phyloP scores from a whole-genome alignment of 2,888 invertebrate species.

The Oscheius onirici region DNA sequence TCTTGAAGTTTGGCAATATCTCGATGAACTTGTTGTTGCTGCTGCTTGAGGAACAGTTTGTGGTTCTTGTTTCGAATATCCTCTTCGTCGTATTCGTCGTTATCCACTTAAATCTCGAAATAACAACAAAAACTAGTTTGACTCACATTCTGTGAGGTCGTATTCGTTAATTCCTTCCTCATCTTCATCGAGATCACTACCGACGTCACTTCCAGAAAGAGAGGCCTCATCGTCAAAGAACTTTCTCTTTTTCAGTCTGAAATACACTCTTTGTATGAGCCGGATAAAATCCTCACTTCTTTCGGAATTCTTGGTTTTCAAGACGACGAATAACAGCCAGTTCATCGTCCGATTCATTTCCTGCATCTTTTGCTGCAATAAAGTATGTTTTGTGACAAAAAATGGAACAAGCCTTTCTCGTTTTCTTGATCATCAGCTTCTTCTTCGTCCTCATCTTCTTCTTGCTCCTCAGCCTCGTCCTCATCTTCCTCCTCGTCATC shows the following conservation, averaged over 20 bases:
- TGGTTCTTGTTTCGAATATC: slow-evolving; percentile 56
- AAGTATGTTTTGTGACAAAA: slow-evolving; percentile 18
- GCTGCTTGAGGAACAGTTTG: slow-evolving; percentile 56
- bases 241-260: slow-evolving; percentile 42
- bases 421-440: neutral
- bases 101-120: slow-evolving; percentile 40
- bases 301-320: slow-evolving; percentile 41
- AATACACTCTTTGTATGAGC: neutral
- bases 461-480: slow-evolving; percentile 26
- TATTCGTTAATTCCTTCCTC: slow-evolving; percentile 52
- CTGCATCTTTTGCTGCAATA: neutral
- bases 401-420: neutral
- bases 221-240: slow-evolving; percentile 68
- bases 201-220: slow-evolving; percentile 67
- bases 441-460: slow-evolving; percentile 5
- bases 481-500: slow-evolving; percentile 17
- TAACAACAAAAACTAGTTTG: no score
- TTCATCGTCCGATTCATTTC: slow-evolving; percentile 53
- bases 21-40: slow-evolving; percentile 53
- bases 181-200: slow-evolving; percentile 59
- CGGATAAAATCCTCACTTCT: slow-evolving; percentile 32
- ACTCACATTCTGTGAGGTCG: slow-evolving; percentile 54
- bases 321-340: slow-evolving; percentile 47
- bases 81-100: slow-evolving; percentile 56
- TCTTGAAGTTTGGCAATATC: slow-evolving; percentile 61